These are phyloP conservation scores for Eonycteris spelaea DNA, from an alignment of 2,113 vertebrate genomes.

Conservation along the genomic window DNA sequence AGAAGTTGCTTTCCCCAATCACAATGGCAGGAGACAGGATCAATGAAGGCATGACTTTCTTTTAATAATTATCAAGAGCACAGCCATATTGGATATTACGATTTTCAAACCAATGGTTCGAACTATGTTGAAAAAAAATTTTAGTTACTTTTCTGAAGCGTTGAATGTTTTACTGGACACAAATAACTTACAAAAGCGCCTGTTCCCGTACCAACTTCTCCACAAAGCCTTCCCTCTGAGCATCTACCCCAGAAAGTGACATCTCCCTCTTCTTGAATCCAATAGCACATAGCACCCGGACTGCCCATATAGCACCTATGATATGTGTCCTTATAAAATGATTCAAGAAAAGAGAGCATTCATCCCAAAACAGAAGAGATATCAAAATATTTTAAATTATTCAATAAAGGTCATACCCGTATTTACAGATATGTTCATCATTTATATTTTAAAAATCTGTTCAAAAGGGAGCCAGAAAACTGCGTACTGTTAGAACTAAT, in stretches of 20 bases:
- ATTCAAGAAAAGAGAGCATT: background rate
- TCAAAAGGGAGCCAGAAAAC: constrained; percentile 37
- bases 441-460: constrained; percentile 38
- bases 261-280: background rate
- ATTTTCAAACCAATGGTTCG: too few species aligned
- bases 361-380: background rate
- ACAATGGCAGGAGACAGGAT: background rate
- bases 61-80: background rate
- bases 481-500: constrained; percentile 34
- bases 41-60: background rate
- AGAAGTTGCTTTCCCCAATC: background rate
- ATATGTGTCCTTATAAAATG: background rate
- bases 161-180: background rate
- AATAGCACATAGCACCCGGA: background rate
- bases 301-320: background rate
- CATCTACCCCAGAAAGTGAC: background rate
- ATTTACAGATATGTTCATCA: background rate
- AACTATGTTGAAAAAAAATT: background rate
- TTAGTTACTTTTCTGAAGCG: background rate
- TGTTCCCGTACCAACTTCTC: background rate
- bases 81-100: background rate
- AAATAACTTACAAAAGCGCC: background rate
- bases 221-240: background rate
- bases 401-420: background rate
- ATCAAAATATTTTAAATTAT: constrained; percentile 43